Conservation (phyloP, 2,113 vertebrate genomes). For the Chelonoidis abingdonii region DNA sequence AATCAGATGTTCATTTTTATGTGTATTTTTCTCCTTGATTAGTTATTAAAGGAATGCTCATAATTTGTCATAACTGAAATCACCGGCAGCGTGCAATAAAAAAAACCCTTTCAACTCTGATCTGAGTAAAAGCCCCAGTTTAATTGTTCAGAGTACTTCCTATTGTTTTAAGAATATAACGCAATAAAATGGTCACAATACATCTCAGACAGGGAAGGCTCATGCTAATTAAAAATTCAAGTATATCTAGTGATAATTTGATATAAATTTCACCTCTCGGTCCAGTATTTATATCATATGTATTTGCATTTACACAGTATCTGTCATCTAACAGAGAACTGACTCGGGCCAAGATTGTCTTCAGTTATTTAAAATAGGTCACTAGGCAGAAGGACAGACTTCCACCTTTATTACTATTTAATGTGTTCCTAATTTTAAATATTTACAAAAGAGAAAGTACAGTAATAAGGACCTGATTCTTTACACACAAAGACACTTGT, state of each 20-base stretch:
- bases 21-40: background rate
- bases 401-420: background rate
- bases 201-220: background rate
- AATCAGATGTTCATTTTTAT: background rate
- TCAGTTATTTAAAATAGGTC: background rate
- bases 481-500: background rate
- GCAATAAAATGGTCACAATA: conserved; percentile 5
- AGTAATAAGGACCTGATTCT: background rate
- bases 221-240: background rate
- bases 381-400: background rate
- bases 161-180: conserved; percentile 15
- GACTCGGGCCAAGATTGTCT: background rate
- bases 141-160: conserved; percentile 30
- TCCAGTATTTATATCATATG: background rate
- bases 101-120: background rate
- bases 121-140: background rate
- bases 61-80: conserved; percentile 7
- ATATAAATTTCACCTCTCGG: background rate
- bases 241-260: background rate
- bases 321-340: background rate
- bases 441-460: background rate
- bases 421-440: background rate
- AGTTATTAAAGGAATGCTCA: background rate
- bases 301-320: background rate
- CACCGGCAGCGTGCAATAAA: background rate